Percentiles rank a stretch among this genome's conserved stretches.
These are phyloP conservation scores for Pegea sp. DNA, from an alignment of 23 tunicate species.

Conservation along the genomic window DNA sequence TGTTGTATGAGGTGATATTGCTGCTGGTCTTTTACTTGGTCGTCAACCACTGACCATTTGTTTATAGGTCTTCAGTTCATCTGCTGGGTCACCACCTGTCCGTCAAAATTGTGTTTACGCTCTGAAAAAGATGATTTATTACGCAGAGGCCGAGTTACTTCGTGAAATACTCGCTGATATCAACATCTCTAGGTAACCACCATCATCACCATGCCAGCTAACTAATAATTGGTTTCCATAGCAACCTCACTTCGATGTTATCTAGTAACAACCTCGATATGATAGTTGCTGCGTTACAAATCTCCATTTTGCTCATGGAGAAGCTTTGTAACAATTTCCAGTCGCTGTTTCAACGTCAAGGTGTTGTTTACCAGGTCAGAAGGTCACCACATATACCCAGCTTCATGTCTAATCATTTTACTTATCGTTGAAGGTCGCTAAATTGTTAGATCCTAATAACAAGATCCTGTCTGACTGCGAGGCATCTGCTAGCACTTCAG, in stretches of 20 bases:
- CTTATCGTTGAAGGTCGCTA: too few species aligned
- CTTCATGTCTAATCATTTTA: too few species aligned
- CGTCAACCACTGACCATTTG: neutral
- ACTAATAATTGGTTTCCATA: constrained; percentile 3
- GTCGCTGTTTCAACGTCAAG: constrained; percentile 43
- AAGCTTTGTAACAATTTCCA: constrained; percentile 55
- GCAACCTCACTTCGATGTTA: constrained; percentile 83
- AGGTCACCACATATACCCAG: too few species aligned
- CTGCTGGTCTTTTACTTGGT: neutral
- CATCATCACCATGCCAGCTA: neutral
- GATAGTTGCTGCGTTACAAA: constrained; percentile 64
- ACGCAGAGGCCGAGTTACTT: constrained; percentile 37
- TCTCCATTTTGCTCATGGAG: constrained; percentile 67
- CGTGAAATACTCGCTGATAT: constrained; percentile 16
- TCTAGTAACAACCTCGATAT: constrained; percentile 56
- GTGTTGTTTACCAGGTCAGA: constrained; percentile 83
- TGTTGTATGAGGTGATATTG: constrained; percentile 37
- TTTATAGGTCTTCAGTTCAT: constrained; percentile 47
- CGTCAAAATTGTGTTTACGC: constrained; percentile 68
- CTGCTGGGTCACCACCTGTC: constrained; percentile 86
- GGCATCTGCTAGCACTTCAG: too few species aligned
- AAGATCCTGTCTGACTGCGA: too few species aligned
- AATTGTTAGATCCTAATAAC: too few species aligned
- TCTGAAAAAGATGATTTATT: constrained; percentile 66
- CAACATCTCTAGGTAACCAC: too few species aligned